Conservation (phyloP, 2,797 vertebrate genomes). For the Odontamblyopus lacepedii region DNA sequence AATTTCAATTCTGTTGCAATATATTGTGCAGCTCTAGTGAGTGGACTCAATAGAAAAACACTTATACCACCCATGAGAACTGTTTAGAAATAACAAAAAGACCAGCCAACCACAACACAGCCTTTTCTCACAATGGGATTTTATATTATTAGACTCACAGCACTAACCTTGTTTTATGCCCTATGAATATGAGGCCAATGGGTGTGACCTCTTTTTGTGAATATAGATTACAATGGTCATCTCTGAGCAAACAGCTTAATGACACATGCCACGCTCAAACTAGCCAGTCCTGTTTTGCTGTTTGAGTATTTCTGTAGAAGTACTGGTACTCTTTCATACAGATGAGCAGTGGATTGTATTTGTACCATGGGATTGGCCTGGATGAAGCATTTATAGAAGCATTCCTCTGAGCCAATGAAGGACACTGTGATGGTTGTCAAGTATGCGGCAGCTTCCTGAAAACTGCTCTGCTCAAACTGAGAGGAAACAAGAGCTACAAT, state of each 20-base stretch:
- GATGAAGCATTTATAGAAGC: slow-evolving; percentile 62
- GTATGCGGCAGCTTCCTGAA: slow-evolving; percentile 72
- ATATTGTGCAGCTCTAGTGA: slow-evolving; percentile 36
- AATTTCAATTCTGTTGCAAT: no score
- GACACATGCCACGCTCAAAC: slow-evolving; percentile 40
- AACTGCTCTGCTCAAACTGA: not conserved
- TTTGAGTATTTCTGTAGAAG: not conserved
- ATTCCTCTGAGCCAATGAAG: slow-evolving; percentile 64
- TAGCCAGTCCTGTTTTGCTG: slow-evolving; percentile 45
- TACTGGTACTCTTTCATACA: not conserved
- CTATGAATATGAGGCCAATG: slow-evolving; percentile 33
- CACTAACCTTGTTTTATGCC: slow-evolving; percentile 17
- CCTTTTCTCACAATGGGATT: slow-evolving; percentile 41
- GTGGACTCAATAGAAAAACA: slow-evolving; percentile 68
- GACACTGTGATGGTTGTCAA: slow-evolving; percentile 66
- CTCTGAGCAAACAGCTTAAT: slow-evolving; percentile 47
- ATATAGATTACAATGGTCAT: slow-evolving; percentile 42
- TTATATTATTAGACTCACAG: slow-evolving; percentile 11
- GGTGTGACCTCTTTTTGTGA: slow-evolving; percentile 47
- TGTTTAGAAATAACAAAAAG: slow-evolving; percentile 31
- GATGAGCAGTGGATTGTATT: slow-evolving; percentile 19
- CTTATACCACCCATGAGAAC: slow-evolving; percentile 48
- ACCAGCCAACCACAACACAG: slow-evolving; percentile 25
- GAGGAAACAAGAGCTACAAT: not conserved
- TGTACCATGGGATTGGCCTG: slow-evolving; percentile 34